Evolutionary conservation across 2,888 invertebrate species (phyloP).

Genomic region (Caenorhabditis sp.): DNA sequence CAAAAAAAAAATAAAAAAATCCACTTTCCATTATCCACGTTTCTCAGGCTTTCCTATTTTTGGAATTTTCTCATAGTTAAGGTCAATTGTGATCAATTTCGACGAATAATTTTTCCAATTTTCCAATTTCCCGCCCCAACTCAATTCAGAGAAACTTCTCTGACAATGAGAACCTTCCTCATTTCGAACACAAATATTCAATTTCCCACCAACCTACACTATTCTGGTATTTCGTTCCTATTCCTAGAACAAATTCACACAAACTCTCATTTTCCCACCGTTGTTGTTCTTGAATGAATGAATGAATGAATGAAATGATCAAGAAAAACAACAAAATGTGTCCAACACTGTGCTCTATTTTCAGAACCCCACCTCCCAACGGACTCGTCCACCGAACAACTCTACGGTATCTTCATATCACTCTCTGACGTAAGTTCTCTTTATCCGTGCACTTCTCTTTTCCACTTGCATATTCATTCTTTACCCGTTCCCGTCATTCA

Average conservation of each 20-base stretch:
- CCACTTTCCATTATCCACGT: too few species aligned
- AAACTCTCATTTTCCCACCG: neutral
- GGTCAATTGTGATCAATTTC: neutral
- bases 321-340: too few species aligned
- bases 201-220: too few species aligned
- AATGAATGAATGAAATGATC: too few species aligned
- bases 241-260: too few species aligned
- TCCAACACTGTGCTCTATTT: conserved; percentile 11
- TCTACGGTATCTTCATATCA: conserved; percentile 45
- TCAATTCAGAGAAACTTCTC: too few species aligned
- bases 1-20: too few species aligned
- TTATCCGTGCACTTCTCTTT: conserved; percentile 6
- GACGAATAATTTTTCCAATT: too few species aligned
- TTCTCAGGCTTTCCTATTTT: neutral
- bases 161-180: too few species aligned
- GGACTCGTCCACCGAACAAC: conserved; percentile 26
- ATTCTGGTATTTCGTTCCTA: neutral
- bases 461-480: neutral
- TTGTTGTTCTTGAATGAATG: neutral
- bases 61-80: neutral
- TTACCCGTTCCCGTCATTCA: neutral
- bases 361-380: conserved; percentile 38
- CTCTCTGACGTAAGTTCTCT: conserved; percentile 55
- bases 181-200: too few species aligned
- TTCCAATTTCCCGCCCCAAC: too few species aligned